These are phyloP conservation scores for Budorcas taxicolor DNA, from an alignment of 2,113 vertebrate species.

Conservation along the genomic window DNA sequence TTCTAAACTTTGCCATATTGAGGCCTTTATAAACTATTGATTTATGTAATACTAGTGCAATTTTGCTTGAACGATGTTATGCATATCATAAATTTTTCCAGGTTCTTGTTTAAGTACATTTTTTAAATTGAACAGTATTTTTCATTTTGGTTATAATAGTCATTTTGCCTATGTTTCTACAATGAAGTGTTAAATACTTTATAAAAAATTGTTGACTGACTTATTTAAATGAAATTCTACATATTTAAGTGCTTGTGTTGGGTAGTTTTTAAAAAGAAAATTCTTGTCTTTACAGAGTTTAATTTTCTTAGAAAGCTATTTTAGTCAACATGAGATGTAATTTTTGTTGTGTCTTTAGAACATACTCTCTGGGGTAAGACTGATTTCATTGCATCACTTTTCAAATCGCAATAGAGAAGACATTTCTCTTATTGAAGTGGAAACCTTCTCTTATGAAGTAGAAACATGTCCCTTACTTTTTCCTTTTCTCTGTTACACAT, in stretches of 20 bases:
- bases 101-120: conserved; percentile 85
- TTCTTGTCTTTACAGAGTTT: background rate
- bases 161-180: conserved; percentile 86
- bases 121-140: conserved; percentile 86
- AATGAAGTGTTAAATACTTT: conserved; percentile 86
- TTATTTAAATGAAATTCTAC: conserved; percentile 85
- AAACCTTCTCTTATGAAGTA: background rate
- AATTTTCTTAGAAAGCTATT: background rate
- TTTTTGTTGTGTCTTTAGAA: background rate
- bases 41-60: conserved; percentile 87
- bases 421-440: background rate
- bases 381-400: background rate
- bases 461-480: background rate
- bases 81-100: conserved; percentile 84
- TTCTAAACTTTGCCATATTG: conserved; percentile 88
- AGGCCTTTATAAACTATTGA: conserved; percentile 87
- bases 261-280: conserved; percentile 76
- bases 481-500: background rate
- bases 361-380: background rate
- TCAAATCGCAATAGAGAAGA: background rate
- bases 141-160: conserved; percentile 84
- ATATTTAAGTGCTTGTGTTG: conserved; percentile 78
- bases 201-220: conserved; percentile 83
- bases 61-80: conserved; percentile 86
- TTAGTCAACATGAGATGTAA: background rate